phyloP scores from a whole-genome alignment of 2,113 vertebrate genomes.

The Anthoscopus minutus region DNA sequence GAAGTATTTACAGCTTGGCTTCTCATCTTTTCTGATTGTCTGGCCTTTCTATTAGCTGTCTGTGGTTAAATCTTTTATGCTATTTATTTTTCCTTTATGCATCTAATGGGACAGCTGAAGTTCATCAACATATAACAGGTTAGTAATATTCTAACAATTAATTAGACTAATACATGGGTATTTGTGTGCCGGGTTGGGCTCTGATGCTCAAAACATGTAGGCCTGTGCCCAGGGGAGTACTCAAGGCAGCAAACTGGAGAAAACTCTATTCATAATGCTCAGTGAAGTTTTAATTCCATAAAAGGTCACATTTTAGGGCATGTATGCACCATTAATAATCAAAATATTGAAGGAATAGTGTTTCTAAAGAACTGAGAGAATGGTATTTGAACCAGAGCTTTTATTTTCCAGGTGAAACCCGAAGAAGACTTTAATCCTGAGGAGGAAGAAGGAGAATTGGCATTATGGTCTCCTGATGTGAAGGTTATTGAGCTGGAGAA shows the following conservation, averaged over 20 bases:
- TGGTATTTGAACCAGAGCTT: neutral
- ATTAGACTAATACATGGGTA: neutral
- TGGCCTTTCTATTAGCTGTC: conserved; percentile 2
- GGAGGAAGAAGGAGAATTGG: conserved; percentile 83
- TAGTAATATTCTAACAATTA: conserved; percentile 57
- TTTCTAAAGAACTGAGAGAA: neutral
- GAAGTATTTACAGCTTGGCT: neutral
- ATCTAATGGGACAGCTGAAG: conserved; percentile 73
- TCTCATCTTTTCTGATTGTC: neutral
- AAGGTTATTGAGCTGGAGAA: conserved; percentile 84
- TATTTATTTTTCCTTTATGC: conserved; percentile 74
- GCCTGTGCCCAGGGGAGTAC: neutral
- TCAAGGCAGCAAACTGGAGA: neutral
- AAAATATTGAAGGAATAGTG: neutral
- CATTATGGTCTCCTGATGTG: conserved; percentile 88
- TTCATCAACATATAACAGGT: conserved; percentile 71
- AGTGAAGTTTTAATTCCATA: neutral
- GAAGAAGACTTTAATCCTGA: conserved; percentile 48
- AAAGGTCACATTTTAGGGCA: neutral
- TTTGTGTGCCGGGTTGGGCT: neutral
- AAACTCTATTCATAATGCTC: neutral
- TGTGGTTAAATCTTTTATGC: conserved; percentile 45
- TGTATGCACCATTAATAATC: neutral
- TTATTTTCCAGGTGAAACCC: conserved; percentile 48
- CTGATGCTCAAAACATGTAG: neutral